Evolutionary conservation across 2,113 vertebrate genomes (phyloP), one percentile per base, ranked within the genome.

Genomic region (Gymnorhina tibicen): DNA sequence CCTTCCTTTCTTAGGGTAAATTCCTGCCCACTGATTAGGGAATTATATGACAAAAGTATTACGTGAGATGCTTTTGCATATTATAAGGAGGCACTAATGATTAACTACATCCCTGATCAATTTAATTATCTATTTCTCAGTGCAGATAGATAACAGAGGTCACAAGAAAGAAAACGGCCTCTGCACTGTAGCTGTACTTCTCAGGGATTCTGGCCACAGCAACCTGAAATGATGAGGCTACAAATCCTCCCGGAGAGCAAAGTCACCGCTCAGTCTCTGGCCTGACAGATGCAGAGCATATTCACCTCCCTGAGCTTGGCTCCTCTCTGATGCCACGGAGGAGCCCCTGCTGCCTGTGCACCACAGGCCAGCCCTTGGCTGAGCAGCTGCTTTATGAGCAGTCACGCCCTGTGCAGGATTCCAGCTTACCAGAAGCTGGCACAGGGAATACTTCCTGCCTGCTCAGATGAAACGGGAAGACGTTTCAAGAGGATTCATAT

Each of bases 271-370:
- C 62, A 42, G 32, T 5, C 6, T 49, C 28, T 35, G 10, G 2
- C 39, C 47, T 62, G 27, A 8, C 2, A 3, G 50, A 10, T n/a
- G 28, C 4, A 6, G 42, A 46, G 7, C 24, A 2, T 11, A 4
- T 22, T 35, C 17, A n/a, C 32, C 52, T 73, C 30, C 21, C 41
- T 19, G 50, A 84, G 53, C 39, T 1, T n/a, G 62, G 66, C 27
- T 72, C 20, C 21, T 10, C 39, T 50, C 56, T 47, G 37, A 15
- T 6, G 11, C 35, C 49, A 0, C 24, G 7, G 47, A 28, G 47
- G 6, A 26, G 41, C n/a, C 67, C 27, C 67, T 37, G 42, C 89
- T 59, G 75, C 37, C 70, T 30, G 10, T 27, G 33, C 37, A 14
- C 23, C 75, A 10, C 33, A 10, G 62, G 58, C 20, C 56, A 55